Conservation (phyloP, 2,888 invertebrate species). For the Adelphocoris suturalis region DNA sequence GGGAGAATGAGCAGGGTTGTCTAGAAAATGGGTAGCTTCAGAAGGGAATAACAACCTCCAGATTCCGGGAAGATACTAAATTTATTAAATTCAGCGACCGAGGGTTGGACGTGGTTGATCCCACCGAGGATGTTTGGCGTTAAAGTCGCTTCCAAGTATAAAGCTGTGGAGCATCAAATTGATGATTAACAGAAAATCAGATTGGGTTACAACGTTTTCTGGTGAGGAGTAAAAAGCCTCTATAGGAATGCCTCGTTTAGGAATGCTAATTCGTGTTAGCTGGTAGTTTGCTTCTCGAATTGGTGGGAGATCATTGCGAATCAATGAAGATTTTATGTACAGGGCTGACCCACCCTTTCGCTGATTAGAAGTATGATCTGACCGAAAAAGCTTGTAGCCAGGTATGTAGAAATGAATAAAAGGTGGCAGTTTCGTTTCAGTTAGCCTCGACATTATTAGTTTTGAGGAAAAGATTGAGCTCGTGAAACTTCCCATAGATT, state of each 20-base stretch:
- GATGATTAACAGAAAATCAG: conserved; percentile 14
- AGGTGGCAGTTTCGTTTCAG: conserved; percentile 47
- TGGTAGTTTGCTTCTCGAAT: conserved; percentile 3
- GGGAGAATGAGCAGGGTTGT: background rate
- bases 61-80: background rate
- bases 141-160: conserved; percentile 54
- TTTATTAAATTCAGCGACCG: conserved; percentile 6
- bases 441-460: conserved; percentile 48
- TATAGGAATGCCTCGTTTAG: background rate
- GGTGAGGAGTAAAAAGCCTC: conserved; percentile 55
- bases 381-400: conserved; percentile 37
- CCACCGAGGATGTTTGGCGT: conserved; percentile 60
- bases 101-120: conserved; percentile 41
- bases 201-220: conserved; percentile 33
- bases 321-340: conserved; percentile 23
- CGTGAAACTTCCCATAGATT: conserved; percentile 40
- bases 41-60: conserved; percentile 37
- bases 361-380: conserved; percentile 56
- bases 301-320: conserved; percentile 42
- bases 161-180: conserved; percentile 12
- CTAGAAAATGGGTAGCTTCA: conserved; percentile 39
- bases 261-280: conserved; percentile 4
- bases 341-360: conserved; percentile 52
- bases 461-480: conserved; percentile 44
- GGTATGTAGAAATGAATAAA: conserved; percentile 46